Base-by-base conservation (phyloP, 2,797 vertebrate genomes). In the Myotis planiceps region DNA sequence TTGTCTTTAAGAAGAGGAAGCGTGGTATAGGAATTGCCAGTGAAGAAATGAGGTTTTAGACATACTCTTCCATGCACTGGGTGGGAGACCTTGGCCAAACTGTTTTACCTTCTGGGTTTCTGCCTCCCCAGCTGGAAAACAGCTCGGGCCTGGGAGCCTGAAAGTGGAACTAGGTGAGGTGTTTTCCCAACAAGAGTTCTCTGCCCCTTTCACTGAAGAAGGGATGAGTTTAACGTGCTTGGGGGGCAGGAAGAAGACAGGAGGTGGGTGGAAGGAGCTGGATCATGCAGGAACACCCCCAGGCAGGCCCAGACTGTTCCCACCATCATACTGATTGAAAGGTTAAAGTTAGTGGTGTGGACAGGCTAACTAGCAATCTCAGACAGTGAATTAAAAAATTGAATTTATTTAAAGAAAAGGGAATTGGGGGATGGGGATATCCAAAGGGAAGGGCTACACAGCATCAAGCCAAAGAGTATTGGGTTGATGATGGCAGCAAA, bases 211-310 rank as follows among this genome's bases (percentile, higher is more conserved):
- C 32, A 39, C 37, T 27, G 25, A 60, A 47, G 58, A 29, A 63
- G 12, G 2, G 29, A 25, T 1, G 29, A 0, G 21, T 58, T 68
- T 34, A 10, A 25, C 18, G 15, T 32, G 3, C 58, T 2, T 23
- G 6, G 16, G 34, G 14, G 15, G 1, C n/a, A 58, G 76, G n/a
- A 72, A 66, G 51, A 51, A 13, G 27, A 27, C 1, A 9, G 18
- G 37, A 42, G 34, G 15, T 1, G 27, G 7, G 14, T 4, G 5
- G 32, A 37, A 55, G 39, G 42, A 74, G n/a, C 15, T 32, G 68
- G 25, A 39, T 2, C 6, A 2, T 0, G 0, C 0, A 9, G 65
- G 23, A 8, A 9, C 2, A 8, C 9, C 25, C 16, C 10, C 29
- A 12, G 27, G 27, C 16, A 12, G 68, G 27, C 42, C 55, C 27